Evolutionary conservation across 1,140 invertebrate species (phyloP), one percentile per base, ranked within the genome.

Genomic region (Asobara japonica): DNA sequence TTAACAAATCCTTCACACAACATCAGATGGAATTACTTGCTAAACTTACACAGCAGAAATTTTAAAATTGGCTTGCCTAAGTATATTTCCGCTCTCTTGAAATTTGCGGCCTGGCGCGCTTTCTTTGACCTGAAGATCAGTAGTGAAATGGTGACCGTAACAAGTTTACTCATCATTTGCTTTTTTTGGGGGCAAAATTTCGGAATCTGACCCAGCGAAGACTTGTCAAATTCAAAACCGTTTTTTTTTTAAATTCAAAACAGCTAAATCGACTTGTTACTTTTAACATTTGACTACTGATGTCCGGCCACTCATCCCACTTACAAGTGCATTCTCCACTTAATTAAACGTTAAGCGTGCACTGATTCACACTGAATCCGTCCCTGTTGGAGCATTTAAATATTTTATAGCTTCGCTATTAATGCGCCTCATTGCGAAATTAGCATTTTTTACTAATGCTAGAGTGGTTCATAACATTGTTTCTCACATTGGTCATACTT

Each of bases 1-100:
- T 80, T 45, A 71, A 51, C 1, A 73, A 77, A 0, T 79, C 78
- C 0, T 48, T 64, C 27, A 3, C 48, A 10, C 38, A 71, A 13
- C 10, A 56, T 65, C 29, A 71, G 65, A 22, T 65, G 29, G 5
- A 64, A 13, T 36, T 71, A 7, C 25, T 71, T 22, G 41, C 41
- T 0, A 65, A 65, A 25, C 30, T 65, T 16, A 36, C 22, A 5
- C 13, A 45, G 11, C 20, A 27, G 20, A 41, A 33, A 33, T 33
- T 16, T 13, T 69, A 30, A 30, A n/a, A n/a, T n/a, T 51, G 38
- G n/a, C 13, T 60, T 5, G 56, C 36, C 4, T 10, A 3, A 30
- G 25, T 13, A 29, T 13, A 16, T 30, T 51, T 65, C 16, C 22
- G 20, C 16, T 41, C 20, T 22, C n/a, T 31, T 3, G 27, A 31